Evolutionary conservation across 2,113 vertebrate species (phyloP), one percentile per base, ranked within the genome.

Genomic region (Clarias macrocephalus): DNA sequence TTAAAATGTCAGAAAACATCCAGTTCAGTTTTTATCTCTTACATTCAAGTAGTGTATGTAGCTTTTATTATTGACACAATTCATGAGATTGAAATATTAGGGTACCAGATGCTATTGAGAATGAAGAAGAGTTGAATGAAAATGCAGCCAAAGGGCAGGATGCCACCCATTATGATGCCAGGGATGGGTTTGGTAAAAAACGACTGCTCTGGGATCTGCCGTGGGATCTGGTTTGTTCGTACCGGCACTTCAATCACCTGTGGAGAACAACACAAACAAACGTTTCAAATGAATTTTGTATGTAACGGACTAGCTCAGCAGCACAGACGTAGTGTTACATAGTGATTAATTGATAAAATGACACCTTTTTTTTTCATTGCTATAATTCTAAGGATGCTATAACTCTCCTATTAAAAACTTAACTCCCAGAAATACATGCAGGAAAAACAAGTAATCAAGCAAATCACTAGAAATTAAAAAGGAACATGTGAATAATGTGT

Each of bases 61-160:
- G 23, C 2, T 37, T 5, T 66, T 68, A 23, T 73, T 63, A 37
- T 37, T 83, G 12, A 15, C 66, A 30, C 9, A 62, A 48, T 5
- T 25, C 1, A 30, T 62, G 30, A 15, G 30, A 23, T 11, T 13
- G 23, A 56, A 42, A 88, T 95, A 94, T 25, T 15, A 76, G 5
- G 42, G 42, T 94, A 99, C 98, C 98, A 99, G 92, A 99, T 99
- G 92, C 98, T 99, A 88, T 99, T 99, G 83, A 99, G 97, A 92
- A 99, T 99, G 90, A 99, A 99, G 94, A 99, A 99, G 73, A 99
- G 95, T 91, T 99, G 98, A 90, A 99, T 99, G 88, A 99, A 99
- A 92, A 99, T 99, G 91, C 98, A 99, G 60, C 98, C 98, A 77
- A 99, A 99, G 56, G 98, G 98, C 25, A 99, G 93, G 92, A 99